Percentiles rank a stretch among this genome's conserved stretches.
Evolutionary conservation across 2,797 vertebrate species (phyloP).

Genomic region (Lacerta bilineata): DNA sequence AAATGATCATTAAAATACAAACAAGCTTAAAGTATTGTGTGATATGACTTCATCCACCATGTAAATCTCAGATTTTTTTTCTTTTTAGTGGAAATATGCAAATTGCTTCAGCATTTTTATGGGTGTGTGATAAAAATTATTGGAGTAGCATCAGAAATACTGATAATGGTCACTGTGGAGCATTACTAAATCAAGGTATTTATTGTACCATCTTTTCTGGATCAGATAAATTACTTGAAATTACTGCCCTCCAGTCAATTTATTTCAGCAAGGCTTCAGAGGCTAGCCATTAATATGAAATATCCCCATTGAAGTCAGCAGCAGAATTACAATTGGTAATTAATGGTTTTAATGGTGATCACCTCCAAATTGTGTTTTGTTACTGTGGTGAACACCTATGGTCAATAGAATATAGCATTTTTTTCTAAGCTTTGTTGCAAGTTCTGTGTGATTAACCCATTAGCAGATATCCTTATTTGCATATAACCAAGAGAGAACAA

Average conservation of each 20-base stretch:
- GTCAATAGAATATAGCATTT: neutral
- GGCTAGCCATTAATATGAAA: neutral
- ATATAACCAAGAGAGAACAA: neutral
- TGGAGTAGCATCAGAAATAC: conserved; percentile 65
- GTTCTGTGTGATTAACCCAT: neutral
- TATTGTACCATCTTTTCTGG: conserved; percentile 50
- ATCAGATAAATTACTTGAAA: conserved; percentile 4
- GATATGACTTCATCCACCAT: neutral
- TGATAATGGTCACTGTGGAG: conserved; percentile 63
- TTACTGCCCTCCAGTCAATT: neutral
- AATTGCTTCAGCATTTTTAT: conserved; percentile 58
- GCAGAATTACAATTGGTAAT: neutral
- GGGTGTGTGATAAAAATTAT: conserved; percentile 58
- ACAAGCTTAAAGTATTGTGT: conserved; percentile 60
- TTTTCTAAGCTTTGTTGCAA: neutral
- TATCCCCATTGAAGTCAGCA: neutral
- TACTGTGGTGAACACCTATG: neutral
- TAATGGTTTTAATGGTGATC: neutral
- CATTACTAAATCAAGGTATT: conserved; percentile 66
- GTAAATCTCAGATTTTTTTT: conserved; percentile 35
- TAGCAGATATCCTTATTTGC: neutral
- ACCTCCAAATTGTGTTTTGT: neutral
- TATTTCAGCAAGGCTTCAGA: neutral
- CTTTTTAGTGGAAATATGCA: conserved; percentile 42
- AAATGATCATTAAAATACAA: conserved; percentile 35